phyloP scores from a whole-genome alignment of 2,113 vertebrate species.

The Anarhynchus alexandrinus region DNA sequence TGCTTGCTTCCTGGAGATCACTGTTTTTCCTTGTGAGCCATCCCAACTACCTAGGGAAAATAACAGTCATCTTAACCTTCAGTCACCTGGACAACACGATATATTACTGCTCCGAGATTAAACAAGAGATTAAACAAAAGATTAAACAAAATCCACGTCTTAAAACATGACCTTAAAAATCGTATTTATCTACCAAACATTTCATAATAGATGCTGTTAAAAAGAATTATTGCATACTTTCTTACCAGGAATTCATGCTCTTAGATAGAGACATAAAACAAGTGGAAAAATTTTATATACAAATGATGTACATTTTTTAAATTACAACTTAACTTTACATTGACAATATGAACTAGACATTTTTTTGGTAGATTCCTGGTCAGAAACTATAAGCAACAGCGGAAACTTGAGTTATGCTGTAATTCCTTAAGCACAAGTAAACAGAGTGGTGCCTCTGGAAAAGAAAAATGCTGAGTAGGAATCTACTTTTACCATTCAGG shows the following conservation, averaged over 20 bases:
- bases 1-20: slow-evolving; percentile 58
- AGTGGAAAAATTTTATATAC: background rate
- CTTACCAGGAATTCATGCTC: background rate
- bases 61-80: background rate
- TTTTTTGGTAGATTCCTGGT: background rate
- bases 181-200: background rate
- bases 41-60: slow-evolving; percentile 50
- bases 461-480: background rate
- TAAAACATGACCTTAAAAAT: background rate
- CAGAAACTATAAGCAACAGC: background rate
- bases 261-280: background rate
- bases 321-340: background rate
- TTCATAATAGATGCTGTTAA: background rate
- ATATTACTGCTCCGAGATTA: background rate
- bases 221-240: background rate
- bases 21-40: slow-evolving; percentile 42
- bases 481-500: background rate
- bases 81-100: slow-evolving; percentile 11
- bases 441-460: background rate
- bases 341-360: background rate
- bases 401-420: background rate
- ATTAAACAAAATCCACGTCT: background rate
- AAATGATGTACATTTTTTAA: background rate
- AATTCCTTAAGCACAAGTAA: background rate
- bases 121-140: slow-evolving; percentile 3